A percentile compares a stretch with the other conserved stretches of the same genome.
Evolutionary conservation across 37 sponge, comb jelly and placozoan species (phyloP).

Genomic region (Haliclona indistincta): DNA sequence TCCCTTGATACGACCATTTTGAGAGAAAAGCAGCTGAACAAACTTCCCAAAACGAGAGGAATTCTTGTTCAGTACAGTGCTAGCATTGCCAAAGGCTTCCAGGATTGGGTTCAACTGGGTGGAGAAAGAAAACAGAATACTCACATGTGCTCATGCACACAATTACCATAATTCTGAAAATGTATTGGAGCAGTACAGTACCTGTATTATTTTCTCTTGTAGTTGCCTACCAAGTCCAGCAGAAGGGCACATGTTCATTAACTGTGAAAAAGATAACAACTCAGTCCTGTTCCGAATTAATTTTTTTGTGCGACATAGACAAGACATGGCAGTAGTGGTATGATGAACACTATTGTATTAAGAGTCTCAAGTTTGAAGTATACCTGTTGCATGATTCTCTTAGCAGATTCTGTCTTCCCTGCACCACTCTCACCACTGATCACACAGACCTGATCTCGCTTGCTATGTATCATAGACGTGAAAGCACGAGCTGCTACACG

Average conservation of each 20-base stretch:
- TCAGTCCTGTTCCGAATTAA: background rate
- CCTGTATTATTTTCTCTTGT: constrained; percentile 68
- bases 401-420: constrained; percentile 86
- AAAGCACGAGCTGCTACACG: constrained; percentile 60
- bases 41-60: constrained; percentile 83
- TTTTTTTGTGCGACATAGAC: background rate
- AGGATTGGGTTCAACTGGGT: constrained; percentile 66
- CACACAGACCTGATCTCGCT: constrained; percentile 80
- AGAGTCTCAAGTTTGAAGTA: background rate
- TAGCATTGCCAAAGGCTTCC: constrained; percentile 86
- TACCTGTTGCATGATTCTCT: constrained; percentile 76
- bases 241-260: constrained; percentile 63
- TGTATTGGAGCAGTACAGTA: background rate
- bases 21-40: constrained; percentile 64
- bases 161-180: background rate
- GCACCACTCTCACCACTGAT: constrained; percentile 91
- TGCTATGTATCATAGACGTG: constrained; percentile 61
- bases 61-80: constrained; percentile 71
- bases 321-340: background rate
- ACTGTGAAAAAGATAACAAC: constrained; percentile 10
- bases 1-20: constrained; percentile 59
- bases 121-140: background rate
- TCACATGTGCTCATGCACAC: no score
- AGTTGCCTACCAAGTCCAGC: constrained; percentile 41
- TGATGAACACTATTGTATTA: background rate